Conservation (phyloP, 2,888 invertebrate genomes). For the Lycaena phlaeas region DNA sequence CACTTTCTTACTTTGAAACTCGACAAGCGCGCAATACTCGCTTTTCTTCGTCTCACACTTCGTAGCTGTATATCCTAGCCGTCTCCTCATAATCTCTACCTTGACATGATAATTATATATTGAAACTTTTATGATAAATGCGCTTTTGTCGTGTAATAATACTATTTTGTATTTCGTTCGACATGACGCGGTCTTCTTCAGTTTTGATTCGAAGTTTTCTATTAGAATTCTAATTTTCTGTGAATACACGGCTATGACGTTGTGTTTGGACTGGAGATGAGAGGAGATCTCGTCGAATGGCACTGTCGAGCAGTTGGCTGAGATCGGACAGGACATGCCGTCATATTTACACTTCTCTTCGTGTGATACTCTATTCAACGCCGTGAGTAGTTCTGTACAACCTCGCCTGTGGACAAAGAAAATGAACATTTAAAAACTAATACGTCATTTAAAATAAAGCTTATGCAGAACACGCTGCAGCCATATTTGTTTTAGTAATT, state of each 20-base stretch:
- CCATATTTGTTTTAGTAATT: too few relatives aligned
- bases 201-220: constrained; percentile 63
- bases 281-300: constrained; percentile 56
- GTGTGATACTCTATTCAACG: constrained; percentile 49
- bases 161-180: constrained; percentile 65
- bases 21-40: constrained; percentile 58
- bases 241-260: constrained; percentile 61
- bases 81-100: constrained; percentile 62
- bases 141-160: constrained; percentile 57
- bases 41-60: constrained; percentile 55
- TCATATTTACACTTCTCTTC: constrained; percentile 62
- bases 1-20: constrained; percentile 62
- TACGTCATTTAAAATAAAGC: not conserved
- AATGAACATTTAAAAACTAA: not conserved
- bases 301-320: constrained; percentile 55
- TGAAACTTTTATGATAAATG: constrained; percentile 65
- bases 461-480: too few relatives aligned
- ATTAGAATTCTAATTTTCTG: constrained; percentile 65
- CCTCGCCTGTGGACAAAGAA: constrained; percentile 52
- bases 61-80: constrained; percentile 49
- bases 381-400: constrained; percentile 56
- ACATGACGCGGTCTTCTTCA: constrained; percentile 63
- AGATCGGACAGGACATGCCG: constrained; percentile 60
- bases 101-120: constrained; percentile 63
- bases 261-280: constrained; percentile 54